Conservation (phyloP, 2,888 invertebrate genomes). For the Dolomedes plantarius region DNA sequence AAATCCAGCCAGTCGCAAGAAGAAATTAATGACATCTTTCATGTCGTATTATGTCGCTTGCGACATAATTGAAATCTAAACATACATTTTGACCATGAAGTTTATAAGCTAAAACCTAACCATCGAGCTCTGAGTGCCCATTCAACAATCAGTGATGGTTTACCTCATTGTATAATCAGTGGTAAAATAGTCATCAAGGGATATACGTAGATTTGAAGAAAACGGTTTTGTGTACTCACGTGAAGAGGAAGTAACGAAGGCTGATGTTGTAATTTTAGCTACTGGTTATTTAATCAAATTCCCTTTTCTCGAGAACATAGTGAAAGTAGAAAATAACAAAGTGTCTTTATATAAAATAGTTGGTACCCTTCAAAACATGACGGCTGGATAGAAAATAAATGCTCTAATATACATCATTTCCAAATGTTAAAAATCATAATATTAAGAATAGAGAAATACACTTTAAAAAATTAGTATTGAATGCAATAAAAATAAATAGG, state of each 20-base stretch:
- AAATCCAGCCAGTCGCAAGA: constrained; percentile 19
- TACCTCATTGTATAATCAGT: constrained; percentile 77
- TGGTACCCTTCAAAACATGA: too few species aligned
- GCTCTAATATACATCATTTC: too few species aligned
- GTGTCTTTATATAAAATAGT: constrained; percentile 71
- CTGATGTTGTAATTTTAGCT: constrained; percentile 76
- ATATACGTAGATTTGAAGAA: constrained; percentile 74
- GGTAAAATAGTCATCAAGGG: constrained; percentile 75
- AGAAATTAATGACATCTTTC: not conserved
- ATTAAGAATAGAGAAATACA: too few species aligned
- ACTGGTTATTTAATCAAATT: constrained; percentile 77
- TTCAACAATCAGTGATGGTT: constrained; percentile 77
- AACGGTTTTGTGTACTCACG: constrained; percentile 73
- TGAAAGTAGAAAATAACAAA: constrained; percentile 23
- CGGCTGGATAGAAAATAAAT: too few species aligned
- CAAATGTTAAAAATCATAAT: too few species aligned
- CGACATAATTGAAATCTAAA: constrained; percentile 73
- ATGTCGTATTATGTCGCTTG: constrained; percentile 21
- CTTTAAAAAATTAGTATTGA: too few species aligned
- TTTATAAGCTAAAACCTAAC: constrained; percentile 77
- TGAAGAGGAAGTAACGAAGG: constrained; percentile 74
- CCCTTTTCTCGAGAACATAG: constrained; percentile 75
- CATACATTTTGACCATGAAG: constrained; percentile 76
- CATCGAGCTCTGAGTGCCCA: constrained; percentile 75
- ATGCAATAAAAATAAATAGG: too few species aligned